phyloP scores from a whole-genome alignment of 2,113 vertebrate species.

The Tinamus guttatus region DNA sequence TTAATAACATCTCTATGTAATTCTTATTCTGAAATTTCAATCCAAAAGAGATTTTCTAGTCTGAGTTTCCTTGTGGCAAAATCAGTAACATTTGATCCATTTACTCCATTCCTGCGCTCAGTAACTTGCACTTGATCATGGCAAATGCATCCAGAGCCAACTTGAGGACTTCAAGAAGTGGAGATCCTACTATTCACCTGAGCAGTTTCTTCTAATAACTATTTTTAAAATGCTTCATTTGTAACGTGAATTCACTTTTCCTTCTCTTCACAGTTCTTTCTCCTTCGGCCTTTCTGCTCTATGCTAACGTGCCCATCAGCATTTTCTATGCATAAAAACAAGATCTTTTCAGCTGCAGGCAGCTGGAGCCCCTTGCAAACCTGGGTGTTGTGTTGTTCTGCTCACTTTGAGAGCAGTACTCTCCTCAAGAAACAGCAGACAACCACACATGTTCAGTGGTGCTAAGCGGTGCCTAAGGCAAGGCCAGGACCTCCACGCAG shows the following conservation, averaged over 20 bases:
- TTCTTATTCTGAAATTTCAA: conserved; percentile 23
- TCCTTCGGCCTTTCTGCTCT: background rate
- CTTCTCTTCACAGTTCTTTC: background rate
- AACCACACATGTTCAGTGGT: background rate
- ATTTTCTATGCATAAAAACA: background rate
- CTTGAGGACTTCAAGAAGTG: background rate
- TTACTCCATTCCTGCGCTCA: conserved; percentile 27
- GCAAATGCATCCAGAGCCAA: background rate
- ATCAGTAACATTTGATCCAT: conserved; percentile 29
- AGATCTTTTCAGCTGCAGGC: background rate
- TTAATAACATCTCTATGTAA: conserved; percentile 31
- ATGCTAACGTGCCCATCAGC: background rate
- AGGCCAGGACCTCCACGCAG: background rate
- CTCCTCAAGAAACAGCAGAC: background rate
- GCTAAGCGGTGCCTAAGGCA: background rate
- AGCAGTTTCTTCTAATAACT: background rate
- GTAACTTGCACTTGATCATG: background rate
- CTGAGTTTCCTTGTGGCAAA: conserved; percentile 29
- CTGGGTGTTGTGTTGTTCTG: background rate
- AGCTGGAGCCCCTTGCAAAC: background rate
- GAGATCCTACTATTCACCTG: background rate
- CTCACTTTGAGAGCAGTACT: background rate
- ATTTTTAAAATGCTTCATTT: background rate
- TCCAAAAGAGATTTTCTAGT: conserved; percentile 39
- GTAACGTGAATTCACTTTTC: background rate